Base-by-base conservation (phyloP, 2,113 vertebrate species). In the Paracanthobrama guichenoti region DNA sequence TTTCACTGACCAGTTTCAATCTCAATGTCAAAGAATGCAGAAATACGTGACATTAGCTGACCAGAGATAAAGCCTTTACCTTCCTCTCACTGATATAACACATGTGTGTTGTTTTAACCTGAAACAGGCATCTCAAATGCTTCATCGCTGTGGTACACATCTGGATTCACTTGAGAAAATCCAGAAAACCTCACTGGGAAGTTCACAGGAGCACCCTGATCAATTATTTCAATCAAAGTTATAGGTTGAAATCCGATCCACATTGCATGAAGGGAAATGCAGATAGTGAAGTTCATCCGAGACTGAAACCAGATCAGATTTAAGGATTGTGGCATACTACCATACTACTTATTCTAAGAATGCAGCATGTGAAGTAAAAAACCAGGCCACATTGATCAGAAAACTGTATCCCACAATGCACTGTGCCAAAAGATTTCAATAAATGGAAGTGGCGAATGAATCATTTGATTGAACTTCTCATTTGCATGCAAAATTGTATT, bases 131-230 rank as follows among this genome's bases (percentile, higher is more conserved):
- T 57, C 50, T 80, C 28, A 50, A 81, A 85, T 81, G 82, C 78
- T 81, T 72, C 20, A 79, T 88, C 66, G 62, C 64, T 78, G 24
- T 66, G 84, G 48, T 39, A 76, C 67, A 77, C 87, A 84, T 87
- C 82, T 90, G 87, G 82, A 82, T 57, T 81, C 39, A 84, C 81
- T 87, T 86, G 74, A 84, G 67, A 78, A 74, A 75, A 74, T 39
- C 39, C 60, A 55, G 24, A 81, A 55, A 84, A n/a, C 62, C 71
- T 55, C 59, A 64, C 57, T 62, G 20, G 48, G 16, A 79, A 39
- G 82, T 48, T 62, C 39, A 75, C 20, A 46, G 46, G 35, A 80
- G 67, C n/a, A 31, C 12, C 4, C 2, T 26, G 64, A 55, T 71
- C 72, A 44, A 67, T 50, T 77, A 53, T 24, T 59, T 55, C 12